Evolutionary conservation across 2,888 invertebrate genomes (phyloP).

Genomic region (Cepaea hortensis): DNA sequence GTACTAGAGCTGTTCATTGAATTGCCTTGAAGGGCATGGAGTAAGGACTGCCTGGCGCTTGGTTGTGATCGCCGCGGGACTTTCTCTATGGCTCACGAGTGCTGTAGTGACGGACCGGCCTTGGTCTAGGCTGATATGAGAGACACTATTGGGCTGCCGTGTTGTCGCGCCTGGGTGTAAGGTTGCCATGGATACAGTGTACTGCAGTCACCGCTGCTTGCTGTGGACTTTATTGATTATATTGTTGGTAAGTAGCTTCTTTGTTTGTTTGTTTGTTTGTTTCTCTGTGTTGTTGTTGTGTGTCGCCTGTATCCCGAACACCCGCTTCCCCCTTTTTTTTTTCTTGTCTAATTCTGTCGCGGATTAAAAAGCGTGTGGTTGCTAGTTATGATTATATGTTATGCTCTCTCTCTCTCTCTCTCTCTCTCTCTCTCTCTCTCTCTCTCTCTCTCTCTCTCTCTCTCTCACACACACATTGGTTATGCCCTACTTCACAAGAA

Average conservation of each 20-base stretch:
- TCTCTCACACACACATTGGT: no score
- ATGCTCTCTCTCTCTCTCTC: no score
- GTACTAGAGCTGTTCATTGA: not conserved
- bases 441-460: no score
- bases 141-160: not conserved
- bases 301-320: no score
- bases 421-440: no score
- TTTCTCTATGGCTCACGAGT: no score
- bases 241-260: slow-evolving; percentile 29
- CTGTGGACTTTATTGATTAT: slow-evolving; percentile 32
- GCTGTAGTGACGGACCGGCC: not conserved
- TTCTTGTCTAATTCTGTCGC: no score
- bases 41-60: not conserved
- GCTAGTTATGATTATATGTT: no score
- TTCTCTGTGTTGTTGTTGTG: no score
- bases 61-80: not conserved
- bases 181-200: slow-evolving; percentile 23
- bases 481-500: no score
- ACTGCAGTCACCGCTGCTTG: slow-evolving; percentile 25
- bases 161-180: not conserved
- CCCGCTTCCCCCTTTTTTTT: no score
- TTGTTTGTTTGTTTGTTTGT: not conserved
- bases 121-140: not conserved
- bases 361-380: no score
- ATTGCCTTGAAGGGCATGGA: not conserved